Conservation (phyloP, 2,113 vertebrate genomes). For the Piaya cayana region DNA sequence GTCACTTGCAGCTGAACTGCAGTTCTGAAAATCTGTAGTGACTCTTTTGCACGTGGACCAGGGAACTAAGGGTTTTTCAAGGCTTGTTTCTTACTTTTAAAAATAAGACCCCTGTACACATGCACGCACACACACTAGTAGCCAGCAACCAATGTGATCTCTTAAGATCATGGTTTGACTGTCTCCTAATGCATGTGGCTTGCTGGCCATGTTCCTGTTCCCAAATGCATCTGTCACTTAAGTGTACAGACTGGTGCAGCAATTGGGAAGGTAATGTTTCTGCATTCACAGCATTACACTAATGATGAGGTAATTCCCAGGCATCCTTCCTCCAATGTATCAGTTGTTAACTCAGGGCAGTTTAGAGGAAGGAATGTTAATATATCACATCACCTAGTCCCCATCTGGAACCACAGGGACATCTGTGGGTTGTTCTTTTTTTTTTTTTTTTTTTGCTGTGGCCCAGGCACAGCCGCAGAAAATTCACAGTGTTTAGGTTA, state of each 20-base stretch:
- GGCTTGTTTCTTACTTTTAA: background rate
- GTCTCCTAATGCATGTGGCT: background rate
- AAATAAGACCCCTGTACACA: background rate
- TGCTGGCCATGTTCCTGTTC: background rate
- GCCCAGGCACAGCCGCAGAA: background rate
- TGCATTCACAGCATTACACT: background rate
- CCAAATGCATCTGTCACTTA: background rate
- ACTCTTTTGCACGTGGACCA: background rate
- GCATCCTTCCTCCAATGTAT: background rate
- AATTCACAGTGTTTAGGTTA: background rate
- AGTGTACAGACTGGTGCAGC: background rate
- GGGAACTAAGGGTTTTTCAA: background rate
- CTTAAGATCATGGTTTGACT: background rate
- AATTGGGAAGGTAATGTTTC: background rate
- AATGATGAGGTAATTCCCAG: background rate
- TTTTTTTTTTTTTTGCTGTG: background rate
- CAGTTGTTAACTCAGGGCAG: constrained; percentile 1
- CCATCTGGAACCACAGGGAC: background rate
- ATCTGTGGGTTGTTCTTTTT: background rate
- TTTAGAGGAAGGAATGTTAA: background rate
- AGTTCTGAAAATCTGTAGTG: constrained; percentile 3
- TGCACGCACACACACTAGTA: background rate
- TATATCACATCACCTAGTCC: background rate
- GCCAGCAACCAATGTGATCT: background rate
- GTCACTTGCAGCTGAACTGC: background rate